Evolutionary conservation across 92 coral and sea anemone species (phyloP).

Genomic region (Zoanthus sansibaricus): DNA sequence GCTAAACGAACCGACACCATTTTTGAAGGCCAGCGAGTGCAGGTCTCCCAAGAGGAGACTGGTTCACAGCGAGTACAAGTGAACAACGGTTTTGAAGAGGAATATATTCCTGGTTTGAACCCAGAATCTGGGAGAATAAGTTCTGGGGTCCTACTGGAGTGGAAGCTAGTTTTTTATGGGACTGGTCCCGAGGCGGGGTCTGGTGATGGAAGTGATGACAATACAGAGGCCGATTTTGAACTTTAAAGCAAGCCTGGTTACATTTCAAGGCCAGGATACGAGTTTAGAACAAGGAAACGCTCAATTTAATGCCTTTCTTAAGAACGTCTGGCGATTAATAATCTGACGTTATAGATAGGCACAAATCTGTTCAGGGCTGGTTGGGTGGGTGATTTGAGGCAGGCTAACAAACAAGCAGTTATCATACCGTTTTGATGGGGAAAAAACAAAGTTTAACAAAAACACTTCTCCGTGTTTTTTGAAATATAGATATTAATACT

Average conservation of each 20-base stretch:
- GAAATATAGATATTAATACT: too few species aligned
- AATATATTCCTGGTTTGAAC: conserved; percentile 95
- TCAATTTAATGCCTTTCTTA: neutral
- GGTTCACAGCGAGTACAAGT: conserved; percentile 99
- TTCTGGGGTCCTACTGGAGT: conserved; percentile 91
- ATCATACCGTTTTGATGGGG: too few species aligned
- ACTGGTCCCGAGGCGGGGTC: conserved; percentile 75
- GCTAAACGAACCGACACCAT: conserved; percentile 73
- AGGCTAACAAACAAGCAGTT: too few species aligned
- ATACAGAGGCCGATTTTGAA: conserved; percentile 44
- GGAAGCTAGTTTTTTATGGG: conserved; percentile 92
- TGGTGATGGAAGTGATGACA: conserved; percentile 51
- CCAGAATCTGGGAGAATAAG: conserved; percentile 93
- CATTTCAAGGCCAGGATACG: neutral
- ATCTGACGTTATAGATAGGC: too few species aligned
- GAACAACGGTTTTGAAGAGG: conserved; percentile 97
- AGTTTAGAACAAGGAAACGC: neutral
- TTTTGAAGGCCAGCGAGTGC: conserved; percentile 86
- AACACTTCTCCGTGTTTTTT: too few species aligned
- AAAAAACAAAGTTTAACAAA: too few species aligned
- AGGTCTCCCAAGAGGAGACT: conserved; percentile 96
- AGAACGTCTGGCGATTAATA: neutral
- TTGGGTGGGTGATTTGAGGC: too few species aligned
- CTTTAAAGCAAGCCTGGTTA: conserved; percentile 7
- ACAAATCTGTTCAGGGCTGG: too few species aligned